Evolutionary conservation across 1,140 invertebrate species (phyloP).

Genomic region (Wiebesia pumilae): DNA sequence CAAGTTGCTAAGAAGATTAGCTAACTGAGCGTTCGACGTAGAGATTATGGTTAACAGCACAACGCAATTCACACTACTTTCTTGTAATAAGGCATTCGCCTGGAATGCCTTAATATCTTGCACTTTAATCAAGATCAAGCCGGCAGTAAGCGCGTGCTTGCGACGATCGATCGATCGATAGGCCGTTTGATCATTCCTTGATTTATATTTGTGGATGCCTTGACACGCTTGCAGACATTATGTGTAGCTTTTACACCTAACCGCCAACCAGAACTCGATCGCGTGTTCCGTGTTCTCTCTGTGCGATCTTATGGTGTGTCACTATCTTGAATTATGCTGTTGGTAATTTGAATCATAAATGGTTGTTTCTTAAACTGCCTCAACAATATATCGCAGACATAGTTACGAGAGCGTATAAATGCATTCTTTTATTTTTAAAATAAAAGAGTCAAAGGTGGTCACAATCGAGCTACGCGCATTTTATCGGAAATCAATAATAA

Average conservation of each 20-base stretch:
- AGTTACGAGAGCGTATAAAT: no score
- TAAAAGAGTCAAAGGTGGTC: no score
- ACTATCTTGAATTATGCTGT: no score
- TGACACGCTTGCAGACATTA: constrained; percentile 1
- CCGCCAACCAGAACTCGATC: neutral
- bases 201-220: neutral
- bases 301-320: neutral
- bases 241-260: neutral
- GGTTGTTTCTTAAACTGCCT: no score
- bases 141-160: no score
- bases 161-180: constrained; percentile 7
- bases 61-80: neutral
- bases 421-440: no score
- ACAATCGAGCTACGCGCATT: no score
- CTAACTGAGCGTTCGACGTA: neutral
- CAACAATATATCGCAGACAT: no score
- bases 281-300: neutral
- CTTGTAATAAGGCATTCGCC: neutral
- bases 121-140: constrained; percentile 10
- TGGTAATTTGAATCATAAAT: no score
- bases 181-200: neutral
- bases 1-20: no score
- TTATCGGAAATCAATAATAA: no score
- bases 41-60: neutral
- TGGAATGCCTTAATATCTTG: neutral